Percentiles rank a stretch among this genome's conserved stretches.
Conservation (phyloP, 1,140 invertebrate species). For the Bombus balteatus region DNA sequence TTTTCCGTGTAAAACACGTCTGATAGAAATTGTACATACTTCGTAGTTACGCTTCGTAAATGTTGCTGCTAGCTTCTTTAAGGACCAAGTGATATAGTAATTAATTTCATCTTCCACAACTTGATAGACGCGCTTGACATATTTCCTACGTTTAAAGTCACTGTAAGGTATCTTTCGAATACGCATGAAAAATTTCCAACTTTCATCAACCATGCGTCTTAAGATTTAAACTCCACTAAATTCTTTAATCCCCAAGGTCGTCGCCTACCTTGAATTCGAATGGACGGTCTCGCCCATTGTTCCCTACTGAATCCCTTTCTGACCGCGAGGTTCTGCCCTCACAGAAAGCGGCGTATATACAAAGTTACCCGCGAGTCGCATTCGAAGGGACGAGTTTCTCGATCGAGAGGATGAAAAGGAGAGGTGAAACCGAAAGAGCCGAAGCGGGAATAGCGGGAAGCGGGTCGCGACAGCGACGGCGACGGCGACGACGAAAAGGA, state of each 20-base stretch:
- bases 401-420: constrained; percentile 28
- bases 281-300: constrained; percentile 50
- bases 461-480: constrained; percentile 70
- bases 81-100: no score
- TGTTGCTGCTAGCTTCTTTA: no score
- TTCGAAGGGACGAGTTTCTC: constrained; percentile 14
- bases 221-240: neutral
- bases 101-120: no score
- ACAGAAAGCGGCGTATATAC: constrained; percentile 43
- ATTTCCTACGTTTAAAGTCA: no score
- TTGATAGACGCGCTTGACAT: no score
- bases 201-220: neutral
- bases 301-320: constrained; percentile 53
- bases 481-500: constrained; percentile 45
- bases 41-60: no score
- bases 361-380: constrained; percentile 49
- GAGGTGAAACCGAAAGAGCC: constrained; percentile 39
- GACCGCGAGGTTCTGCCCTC: constrained; percentile 34
- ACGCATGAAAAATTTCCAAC: no score
- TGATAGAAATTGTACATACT: no score
- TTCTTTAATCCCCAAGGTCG: constrained; percentile 37
- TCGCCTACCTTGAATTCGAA: constrained; percentile 29
- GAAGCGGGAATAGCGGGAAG: constrained; percentile 56
- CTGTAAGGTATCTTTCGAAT: no score
- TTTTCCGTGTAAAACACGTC: no score